phyloP scores from a whole-genome alignment of 92 coral and sea anemone genomes.

The Heteractis magnifica region DNA sequence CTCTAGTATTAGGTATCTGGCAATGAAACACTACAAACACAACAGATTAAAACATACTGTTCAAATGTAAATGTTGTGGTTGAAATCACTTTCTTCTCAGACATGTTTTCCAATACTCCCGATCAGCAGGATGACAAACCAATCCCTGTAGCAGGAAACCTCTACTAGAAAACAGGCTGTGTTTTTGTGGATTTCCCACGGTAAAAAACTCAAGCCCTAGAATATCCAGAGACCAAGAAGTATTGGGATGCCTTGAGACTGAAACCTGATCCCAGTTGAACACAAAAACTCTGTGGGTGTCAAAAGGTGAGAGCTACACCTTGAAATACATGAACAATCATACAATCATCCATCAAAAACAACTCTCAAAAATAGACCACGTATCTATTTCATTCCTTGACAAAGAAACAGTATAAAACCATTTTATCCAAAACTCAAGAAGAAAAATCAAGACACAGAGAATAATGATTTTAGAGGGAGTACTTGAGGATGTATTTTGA shows the following conservation, averaged over 20 bases:
- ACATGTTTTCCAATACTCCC: slow-evolving; percentile 15
- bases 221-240: slow-evolving; percentile 9
- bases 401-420: neutral
- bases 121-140: neutral
- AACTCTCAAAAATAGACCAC: neutral
- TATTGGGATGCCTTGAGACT: neutral
- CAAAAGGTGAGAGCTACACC: slow-evolving; percentile 31
- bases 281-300: slow-evolving; percentile 12
- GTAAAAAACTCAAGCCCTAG: slow-evolving; percentile 3
- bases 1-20: neutral
- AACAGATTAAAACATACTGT: slow-evolving; percentile 25
- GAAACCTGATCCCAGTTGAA: slow-evolving; percentile 13
- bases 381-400: neutral
- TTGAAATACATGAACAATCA: slow-evolving; percentile 3
- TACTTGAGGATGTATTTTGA: neutral
- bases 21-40: neutral
- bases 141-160: slow-evolving; percentile 1
- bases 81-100: slow-evolving; percentile 51
- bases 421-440: neutral
- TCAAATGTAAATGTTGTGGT: slow-evolving; percentile 72
- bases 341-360: slow-evolving; percentile 2
- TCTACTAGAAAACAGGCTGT: slow-evolving; percentile 21
- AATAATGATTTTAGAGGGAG: neutral
- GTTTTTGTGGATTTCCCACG: slow-evolving; percentile 2
- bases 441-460: neutral